Conservation (phyloP, 1,140 invertebrate species). For the Drosophila equinoxialis region DNA sequence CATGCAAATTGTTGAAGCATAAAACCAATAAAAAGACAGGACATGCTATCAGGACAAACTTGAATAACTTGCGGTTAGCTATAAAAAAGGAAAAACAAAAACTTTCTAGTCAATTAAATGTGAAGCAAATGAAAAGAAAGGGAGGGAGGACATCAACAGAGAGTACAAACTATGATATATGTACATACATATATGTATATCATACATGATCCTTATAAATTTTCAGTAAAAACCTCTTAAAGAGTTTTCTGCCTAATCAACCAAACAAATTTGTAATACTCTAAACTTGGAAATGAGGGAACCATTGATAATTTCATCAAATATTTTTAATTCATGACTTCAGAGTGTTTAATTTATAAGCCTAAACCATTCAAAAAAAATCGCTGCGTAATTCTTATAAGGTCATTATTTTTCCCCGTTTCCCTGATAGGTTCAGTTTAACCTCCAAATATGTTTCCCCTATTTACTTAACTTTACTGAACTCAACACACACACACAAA, state of each 20-base stretch:
- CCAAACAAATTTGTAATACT: neutral
- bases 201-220: too few species aligned
- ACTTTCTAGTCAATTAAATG: neutral
- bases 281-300: neutral
- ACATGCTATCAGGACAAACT: neutral
- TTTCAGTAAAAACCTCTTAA: too few species aligned
- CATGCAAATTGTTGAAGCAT: slow-evolving; percentile 14
- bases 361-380: neutral
- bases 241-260: neutral
- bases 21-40: slow-evolving; percentile 7
- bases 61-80: neutral
- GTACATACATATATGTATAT: too few species aligned
- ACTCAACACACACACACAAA: slow-evolving; percentile 13
- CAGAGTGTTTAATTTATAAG: neutral
- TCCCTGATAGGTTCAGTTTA: neutral
- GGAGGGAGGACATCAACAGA: too few species aligned
- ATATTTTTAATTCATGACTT: neutral
- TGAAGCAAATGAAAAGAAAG: too few species aligned
- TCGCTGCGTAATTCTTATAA: slow-evolving; percentile 8
- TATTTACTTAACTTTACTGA: slow-evolving; percentile 19
- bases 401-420: neutral
- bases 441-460: slow-evolving; percentile 16
- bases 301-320: slow-evolving; percentile 11
- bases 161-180: too few species aligned
- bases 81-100: neutral